Base-by-base conservation (phyloP, 1,140 invertebrate genomes). In the Cydia pomonella region DNA sequence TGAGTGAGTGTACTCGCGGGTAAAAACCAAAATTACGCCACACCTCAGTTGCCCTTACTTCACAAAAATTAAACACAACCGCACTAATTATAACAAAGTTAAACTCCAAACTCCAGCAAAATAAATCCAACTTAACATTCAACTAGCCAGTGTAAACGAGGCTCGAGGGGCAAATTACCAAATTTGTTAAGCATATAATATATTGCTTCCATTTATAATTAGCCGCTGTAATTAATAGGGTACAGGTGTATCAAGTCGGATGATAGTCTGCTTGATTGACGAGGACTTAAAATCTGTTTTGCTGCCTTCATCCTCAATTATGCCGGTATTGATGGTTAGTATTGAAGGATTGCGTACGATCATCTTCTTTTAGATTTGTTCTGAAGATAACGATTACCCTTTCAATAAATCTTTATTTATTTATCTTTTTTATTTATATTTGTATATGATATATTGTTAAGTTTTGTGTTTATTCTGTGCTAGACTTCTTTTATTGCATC, bases 201-300 rank as follows among this genome's bases (percentile, higher is more conserved):
- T 80, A 85, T 84, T 76, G 77, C 79, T 69, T 41, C 74, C 79
- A 82, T 85, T 82, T 82, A 84, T 85, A 85, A 87, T 87, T 84
- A 84, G 84, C 77, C 66, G 79, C 82, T 7, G 76, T 80, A 79
- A 87, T 86, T 87, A 84, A 87, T 86, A 75, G 72, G 76, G 80
- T 77, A 80, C 86, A 87, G 86, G 84, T 87, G 86, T 84, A 73
- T 73, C 74, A 78, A 80, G 77, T 71, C 73, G 74, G 78, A 79
- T 79, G 76, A 69, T 76, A 73, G 66, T 80, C 77, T 75, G 75
- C 25, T 44, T 83, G 83, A 85, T 84, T 83, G 81, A 84, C 81
- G 77, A 62, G 74, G 82, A 84, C 81, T 85, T 82, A 81, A 81
- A 81, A 81, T 77, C 73, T 78, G 73, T 29, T 77, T 75, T 64